A percentile compares a stretch with the other conserved stretches of the same genome.
Conservation (phyloP, 2,797 vertebrate species). For the Kryptolebias ocellatus region DNA sequence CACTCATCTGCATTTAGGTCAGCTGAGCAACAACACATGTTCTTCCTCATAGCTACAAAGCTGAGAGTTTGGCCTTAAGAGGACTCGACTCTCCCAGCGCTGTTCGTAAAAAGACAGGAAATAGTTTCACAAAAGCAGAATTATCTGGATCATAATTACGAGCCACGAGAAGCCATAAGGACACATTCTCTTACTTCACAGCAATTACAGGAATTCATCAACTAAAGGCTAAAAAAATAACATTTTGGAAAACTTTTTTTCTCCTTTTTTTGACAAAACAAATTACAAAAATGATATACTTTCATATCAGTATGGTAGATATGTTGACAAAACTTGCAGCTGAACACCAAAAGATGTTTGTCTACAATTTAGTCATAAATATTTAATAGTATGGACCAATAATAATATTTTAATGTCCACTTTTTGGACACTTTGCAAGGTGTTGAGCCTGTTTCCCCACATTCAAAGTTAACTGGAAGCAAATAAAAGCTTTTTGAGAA, state of each 20-base stretch:
- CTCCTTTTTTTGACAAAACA: neutral
- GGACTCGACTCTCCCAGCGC: constrained; percentile 7
- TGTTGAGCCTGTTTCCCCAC: too few species aligned
- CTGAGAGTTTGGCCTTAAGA: constrained; percentile 8
- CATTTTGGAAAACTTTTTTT: neutral
- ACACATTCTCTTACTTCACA: constrained; percentile 1
- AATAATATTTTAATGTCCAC: too few species aligned
- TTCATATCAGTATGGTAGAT: neutral
- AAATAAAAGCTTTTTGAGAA: too few species aligned
- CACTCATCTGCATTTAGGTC: constrained; percentile 74
- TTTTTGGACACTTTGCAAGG: too few species aligned
- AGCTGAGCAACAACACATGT: constrained; percentile 53
- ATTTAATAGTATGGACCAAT: too few species aligned
- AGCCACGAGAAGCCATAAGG: neutral
- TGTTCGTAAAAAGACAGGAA: neutral
- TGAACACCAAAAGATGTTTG: too few species aligned
- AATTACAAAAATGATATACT: neutral
- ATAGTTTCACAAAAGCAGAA: neutral
- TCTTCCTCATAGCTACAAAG: constrained; percentile 29
- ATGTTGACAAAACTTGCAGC: neutral
- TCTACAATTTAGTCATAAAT: too few species aligned
- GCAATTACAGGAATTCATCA: neutral
- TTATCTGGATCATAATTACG: constrained; percentile 3
- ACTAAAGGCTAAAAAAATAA: neutral
- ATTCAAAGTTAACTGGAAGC: too few species aligned